Conservation (phyloP, 2,113 vertebrate genomes). For the Chlorodrepanis virens region DNA sequence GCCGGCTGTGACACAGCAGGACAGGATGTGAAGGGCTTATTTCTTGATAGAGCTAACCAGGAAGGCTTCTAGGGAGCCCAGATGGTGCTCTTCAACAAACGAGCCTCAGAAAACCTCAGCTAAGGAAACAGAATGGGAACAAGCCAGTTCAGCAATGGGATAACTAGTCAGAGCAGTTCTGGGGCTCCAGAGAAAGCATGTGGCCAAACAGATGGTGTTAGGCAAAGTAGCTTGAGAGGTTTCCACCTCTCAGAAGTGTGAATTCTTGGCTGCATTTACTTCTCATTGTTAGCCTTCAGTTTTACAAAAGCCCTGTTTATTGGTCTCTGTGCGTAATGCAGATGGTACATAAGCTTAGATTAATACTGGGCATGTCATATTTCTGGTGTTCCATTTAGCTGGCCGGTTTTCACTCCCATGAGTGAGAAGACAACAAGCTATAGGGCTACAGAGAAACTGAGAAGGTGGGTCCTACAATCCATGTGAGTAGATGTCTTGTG, state of each 20-base stretch:
- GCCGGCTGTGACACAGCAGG: not conserved
- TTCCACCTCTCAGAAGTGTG: not conserved
- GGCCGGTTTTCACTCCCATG: not conserved
- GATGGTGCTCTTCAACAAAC: not conserved
- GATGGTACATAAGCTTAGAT: not conserved
- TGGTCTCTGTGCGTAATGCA: not conserved
- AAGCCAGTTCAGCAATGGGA: not conserved
- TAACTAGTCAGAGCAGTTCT: not conserved
- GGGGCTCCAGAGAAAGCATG: not conserved
- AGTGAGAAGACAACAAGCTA: not conserved
- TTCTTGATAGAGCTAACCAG: not conserved
- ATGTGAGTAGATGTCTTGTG: not conserved
- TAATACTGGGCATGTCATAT: not conserved
- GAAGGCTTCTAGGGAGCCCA: conserved; percentile 30
- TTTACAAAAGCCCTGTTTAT: not conserved
- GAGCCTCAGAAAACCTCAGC: not conserved
- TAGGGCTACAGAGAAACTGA: not conserved
- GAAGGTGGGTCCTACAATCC: not conserved
- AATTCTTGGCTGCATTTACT: not conserved
- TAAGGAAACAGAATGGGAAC: not conserved
- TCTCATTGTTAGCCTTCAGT: not conserved
- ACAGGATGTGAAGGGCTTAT: not conserved
- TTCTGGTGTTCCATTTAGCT: not conserved
- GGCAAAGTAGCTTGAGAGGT: not conserved
- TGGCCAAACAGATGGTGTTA: conserved; percentile 7